Evolutionary conservation across 2,797 vertebrate species (phyloP).

Genomic region (Chelon labrosus): DNA sequence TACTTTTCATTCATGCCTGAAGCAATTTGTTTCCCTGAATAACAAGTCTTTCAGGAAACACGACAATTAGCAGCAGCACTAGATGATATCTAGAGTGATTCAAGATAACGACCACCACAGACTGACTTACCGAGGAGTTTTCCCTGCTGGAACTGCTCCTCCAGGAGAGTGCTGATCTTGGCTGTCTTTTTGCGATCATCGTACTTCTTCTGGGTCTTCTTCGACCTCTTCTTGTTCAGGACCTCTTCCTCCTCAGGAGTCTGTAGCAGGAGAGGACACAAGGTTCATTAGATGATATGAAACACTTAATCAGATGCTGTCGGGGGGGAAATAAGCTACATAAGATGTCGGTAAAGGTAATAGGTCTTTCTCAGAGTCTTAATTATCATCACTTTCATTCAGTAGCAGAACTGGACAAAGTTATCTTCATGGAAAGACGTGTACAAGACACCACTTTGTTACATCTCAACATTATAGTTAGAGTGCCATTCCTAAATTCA

Average conservation of each 20-base stretch:
- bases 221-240: constrained; percentile 97
- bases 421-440: constrained; percentile 91
- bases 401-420: constrained; percentile 96
- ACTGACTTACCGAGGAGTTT: constrained; percentile 93
- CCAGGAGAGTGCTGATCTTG: constrained; percentile 93
- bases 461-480: not conserved
- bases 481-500: not conserved
- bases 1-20: too few relatives aligned
- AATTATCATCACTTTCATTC: constrained; percentile 87
- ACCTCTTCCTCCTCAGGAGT: constrained; percentile 98
- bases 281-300: not conserved
- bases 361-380: constrained; percentile 88
- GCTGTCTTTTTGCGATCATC: constrained; percentile 95
- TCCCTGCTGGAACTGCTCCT: constrained; percentile 98
- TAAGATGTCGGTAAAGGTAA: accelerated
- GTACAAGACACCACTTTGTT: not conserved
- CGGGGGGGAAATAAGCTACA: too few relatives aligned
- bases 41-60: not conserved
- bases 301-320: not conserved
- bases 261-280: constrained; percentile 66
- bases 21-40: not conserved
- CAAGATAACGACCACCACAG: accelerated
- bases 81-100: not conserved
- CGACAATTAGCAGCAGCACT: not conserved
- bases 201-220: constrained; percentile 97